Evolutionary conservation across 2,888 invertebrate genomes (phyloP).

Genomic region (Adela reaumurella): DNA sequence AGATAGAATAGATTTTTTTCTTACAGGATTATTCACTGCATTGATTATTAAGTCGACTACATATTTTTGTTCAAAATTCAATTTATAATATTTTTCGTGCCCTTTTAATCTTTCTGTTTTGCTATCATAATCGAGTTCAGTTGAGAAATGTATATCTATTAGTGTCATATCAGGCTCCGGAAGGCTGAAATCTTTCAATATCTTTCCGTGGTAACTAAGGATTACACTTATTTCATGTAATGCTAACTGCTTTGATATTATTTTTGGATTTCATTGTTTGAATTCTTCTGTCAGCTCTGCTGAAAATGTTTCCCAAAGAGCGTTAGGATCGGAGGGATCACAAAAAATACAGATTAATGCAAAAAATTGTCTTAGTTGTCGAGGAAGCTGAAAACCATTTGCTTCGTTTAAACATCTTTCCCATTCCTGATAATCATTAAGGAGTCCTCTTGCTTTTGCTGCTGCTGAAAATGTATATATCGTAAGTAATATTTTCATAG

Average conservation of each 20-base stretch:
- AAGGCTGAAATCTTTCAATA: not conserved
- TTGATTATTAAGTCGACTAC: not conserved
- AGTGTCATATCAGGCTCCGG: not conserved
- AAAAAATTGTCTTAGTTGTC: conserved; percentile 9
- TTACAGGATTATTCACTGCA: not conserved
- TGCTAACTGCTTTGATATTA: too few species aligned
- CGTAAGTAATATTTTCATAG: conserved; percentile 8
- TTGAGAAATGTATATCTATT: not conserved
- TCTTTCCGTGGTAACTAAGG: not conserved
- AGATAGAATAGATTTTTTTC: not conserved
- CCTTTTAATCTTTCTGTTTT: not conserved
- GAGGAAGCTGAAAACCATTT: conserved; percentile 10
- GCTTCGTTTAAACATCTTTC: conserved; percentile 7
- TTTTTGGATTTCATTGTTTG: too few species aligned
- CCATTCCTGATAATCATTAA: conserved; percentile 3
- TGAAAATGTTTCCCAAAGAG: not conserved
- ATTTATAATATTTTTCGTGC: too few species aligned
- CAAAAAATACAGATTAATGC: conserved; percentile 9
- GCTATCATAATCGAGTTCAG: not conserved
- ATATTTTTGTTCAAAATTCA: not conserved
- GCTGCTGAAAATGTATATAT: conserved; percentile 7
- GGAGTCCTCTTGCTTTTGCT: conserved; percentile 6
- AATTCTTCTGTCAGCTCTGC: not conserved
- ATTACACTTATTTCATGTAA: too few species aligned
- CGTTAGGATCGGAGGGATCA: not conserved